Evolutionary conservation across 1,140 invertebrate genomes (phyloP).

Genomic region (Arctopsyche grandis): DNA sequence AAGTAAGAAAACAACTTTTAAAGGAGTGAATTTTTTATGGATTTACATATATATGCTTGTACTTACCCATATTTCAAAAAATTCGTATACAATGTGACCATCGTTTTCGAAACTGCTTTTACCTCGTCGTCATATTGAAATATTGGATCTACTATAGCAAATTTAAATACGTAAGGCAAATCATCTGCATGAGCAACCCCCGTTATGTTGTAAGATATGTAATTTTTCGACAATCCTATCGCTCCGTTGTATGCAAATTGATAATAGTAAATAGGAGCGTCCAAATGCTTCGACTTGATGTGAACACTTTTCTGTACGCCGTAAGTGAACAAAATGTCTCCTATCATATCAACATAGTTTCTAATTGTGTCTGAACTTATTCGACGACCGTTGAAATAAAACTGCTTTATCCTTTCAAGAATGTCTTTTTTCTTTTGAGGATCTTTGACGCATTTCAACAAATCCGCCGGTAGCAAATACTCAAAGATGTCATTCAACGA

Average conservation of each 20-base stretch:
- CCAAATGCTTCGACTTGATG: background rate
- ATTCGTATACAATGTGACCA: constrained; percentile 65
- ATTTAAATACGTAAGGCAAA: constrained; percentile 60
- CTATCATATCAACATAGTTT: constrained; percentile 21
- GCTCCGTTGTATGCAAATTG: constrained; percentile 59
- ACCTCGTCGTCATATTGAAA: constrained; percentile 55
- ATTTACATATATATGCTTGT: background rate
- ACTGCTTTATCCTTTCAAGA: constrained; percentile 1
- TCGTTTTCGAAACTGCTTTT: constrained; percentile 58
- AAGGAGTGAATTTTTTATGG: background rate
- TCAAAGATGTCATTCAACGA: constrained; percentile 28
- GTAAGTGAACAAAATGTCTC: constrained; percentile 22
- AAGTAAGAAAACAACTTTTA: background rate
- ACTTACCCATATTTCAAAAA: constrained; percentile 68
- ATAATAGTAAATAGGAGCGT: constrained; percentile 50
- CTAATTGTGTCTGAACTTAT: background rate
- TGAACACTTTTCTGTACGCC: constrained; percentile 14
- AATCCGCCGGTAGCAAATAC: constrained; percentile 20
- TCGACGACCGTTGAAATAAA: constrained; percentile 24
- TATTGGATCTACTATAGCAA: constrained; percentile 57
- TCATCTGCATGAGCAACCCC: constrained; percentile 61
- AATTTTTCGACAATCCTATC: constrained; percentile 58
- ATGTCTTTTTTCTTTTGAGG: constrained; percentile 44
- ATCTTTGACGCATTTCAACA: background rate
- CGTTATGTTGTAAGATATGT: constrained; percentile 56